A percentile compares a stretch with the other conserved stretches of the same genome.
Conservation (phyloP, 2,888 invertebrate genomes). For the Liodrosophila aerea region DNA sequence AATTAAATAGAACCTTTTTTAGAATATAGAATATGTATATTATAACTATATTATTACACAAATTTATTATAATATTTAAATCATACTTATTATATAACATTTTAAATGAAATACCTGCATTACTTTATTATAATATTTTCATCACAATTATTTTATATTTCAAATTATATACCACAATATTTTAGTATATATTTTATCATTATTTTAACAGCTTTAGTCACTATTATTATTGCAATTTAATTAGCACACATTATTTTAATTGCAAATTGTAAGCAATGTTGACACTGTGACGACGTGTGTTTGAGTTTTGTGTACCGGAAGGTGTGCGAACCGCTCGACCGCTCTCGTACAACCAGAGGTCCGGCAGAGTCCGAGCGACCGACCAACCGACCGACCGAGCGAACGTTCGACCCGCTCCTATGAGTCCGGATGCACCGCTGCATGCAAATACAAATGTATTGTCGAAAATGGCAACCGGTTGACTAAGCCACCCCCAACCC, state of each 20-base stretch:
- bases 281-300: slow-evolving; percentile 29
- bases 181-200: not conserved
- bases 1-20: no score
- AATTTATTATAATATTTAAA: no score
- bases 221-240: not conserved
- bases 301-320: slow-evolving; percentile 69
- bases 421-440: slow-evolving; percentile 69
- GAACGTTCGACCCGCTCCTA: slow-evolving; percentile 51
- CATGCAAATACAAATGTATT: slow-evolving; percentile 78
- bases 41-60: no score
- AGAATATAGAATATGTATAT: no score
- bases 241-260: not conserved
- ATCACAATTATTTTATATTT: no score
- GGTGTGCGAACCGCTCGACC: slow-evolving; percentile 67
- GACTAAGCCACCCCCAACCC: slow-evolving; percentile 35
- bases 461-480: slow-evolving; percentile 75
- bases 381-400: no score
- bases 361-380: slow-evolving; percentile 34
- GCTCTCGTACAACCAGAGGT: slow-evolving; percentile 55
- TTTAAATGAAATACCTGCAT: not conserved
- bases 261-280: not conserved
- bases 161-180: no score
- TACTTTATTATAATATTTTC: no score
- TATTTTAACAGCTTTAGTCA: not conserved
- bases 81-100: not conserved